Percentiles rank a stretch among this genome's conserved stretches.
Conservation (phyloP, 2,113 vertebrate genomes). For the Xiphias gladius region DNA sequence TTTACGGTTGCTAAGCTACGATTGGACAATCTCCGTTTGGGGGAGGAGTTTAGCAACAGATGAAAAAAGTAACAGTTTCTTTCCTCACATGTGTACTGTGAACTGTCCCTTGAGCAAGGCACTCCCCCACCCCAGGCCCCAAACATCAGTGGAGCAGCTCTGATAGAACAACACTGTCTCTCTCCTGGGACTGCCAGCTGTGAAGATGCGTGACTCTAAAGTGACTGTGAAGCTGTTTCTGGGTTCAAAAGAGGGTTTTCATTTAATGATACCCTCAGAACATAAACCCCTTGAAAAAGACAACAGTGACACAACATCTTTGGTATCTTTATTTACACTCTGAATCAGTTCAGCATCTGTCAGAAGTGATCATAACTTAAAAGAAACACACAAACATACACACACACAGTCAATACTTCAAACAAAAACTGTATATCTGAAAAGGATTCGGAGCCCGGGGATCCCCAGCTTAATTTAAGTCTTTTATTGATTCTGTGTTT, state of each 20-base stretch:
- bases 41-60: not conserved
- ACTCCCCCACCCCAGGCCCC: not conserved
- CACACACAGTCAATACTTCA: constrained; percentile 20
- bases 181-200: constrained; percentile 28
- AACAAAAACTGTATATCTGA: constrained; percentile 34
- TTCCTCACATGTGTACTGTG: not conserved
- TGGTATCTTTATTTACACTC: constrained; percentile 12
- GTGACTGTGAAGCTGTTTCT: constrained; percentile 7
- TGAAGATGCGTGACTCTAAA: not conserved
- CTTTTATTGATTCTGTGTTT: constrained; percentile 54
- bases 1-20: not conserved
- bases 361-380: constrained; percentile 17
- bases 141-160: not conserved
- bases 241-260: constrained; percentile 1
- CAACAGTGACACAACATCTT: constrained; percentile 3
- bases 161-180: constrained; percentile 6
- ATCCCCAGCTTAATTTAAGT: constrained; percentile 40
- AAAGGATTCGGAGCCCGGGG: constrained; percentile 9
- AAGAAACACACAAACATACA: not conserved
- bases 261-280: not conserved
- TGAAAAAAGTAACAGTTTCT: not conserved
- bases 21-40: not conserved
- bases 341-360: constrained; percentile 9
- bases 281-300: constrained; percentile 7
- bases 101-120: constrained; percentile 27